A percentile compares a stretch with the other conserved stretches of the same genome.
These are phyloP conservation scores for zebrafish (Danio rerio) DNA, from an alignment of 2,113 vertebrate species.

Conservation along the genomic window DNA sequence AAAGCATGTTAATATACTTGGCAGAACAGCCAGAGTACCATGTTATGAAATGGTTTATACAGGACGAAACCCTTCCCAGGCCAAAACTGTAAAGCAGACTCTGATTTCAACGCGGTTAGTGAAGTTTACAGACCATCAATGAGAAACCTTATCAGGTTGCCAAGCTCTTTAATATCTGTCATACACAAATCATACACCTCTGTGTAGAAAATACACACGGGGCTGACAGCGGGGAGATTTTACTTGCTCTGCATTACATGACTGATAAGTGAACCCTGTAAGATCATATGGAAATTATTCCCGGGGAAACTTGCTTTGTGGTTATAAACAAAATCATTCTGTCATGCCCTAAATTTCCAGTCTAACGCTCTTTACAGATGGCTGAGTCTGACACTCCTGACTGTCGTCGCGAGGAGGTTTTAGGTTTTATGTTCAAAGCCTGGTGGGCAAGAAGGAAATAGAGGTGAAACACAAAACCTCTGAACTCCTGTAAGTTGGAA, in stretches of 20 bases:
- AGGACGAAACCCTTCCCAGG: constrained; percentile 20
- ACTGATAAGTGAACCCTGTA: constrained; percentile 36
- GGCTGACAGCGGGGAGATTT: not conserved
- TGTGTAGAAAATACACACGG: constrained; percentile 10
- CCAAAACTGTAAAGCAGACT: constrained; percentile 13
- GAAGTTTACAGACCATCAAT: constrained; percentile 37
- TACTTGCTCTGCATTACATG: constrained; percentile 5
- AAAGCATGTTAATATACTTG: constrained; percentile 18
- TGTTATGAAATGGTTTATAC: constrained; percentile 41
- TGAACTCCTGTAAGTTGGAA: constrained; percentile 5
- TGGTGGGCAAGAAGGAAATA: constrained; percentile 7
- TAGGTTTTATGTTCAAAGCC: constrained; percentile 38
- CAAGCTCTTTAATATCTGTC: constrained; percentile 53
- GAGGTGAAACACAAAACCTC: constrained; percentile 35
- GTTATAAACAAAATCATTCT: constrained; percentile 14
- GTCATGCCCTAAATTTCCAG: constrained; percentile 7
- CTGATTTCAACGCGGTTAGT: constrained; percentile 8
- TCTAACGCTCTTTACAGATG: constrained; percentile 15
- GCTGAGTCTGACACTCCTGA: constrained; percentile 32
- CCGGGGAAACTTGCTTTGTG: constrained; percentile 13
- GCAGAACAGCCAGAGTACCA: not conserved
- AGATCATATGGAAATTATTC: constrained; percentile 25
- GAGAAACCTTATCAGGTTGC: constrained; percentile 22
- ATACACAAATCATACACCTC: constrained; percentile 36
- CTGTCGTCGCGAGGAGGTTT: constrained; percentile 15